Conservation (phyloP, 2,113 vertebrate species). For the Chamaetylas fuelleborni region DNA sequence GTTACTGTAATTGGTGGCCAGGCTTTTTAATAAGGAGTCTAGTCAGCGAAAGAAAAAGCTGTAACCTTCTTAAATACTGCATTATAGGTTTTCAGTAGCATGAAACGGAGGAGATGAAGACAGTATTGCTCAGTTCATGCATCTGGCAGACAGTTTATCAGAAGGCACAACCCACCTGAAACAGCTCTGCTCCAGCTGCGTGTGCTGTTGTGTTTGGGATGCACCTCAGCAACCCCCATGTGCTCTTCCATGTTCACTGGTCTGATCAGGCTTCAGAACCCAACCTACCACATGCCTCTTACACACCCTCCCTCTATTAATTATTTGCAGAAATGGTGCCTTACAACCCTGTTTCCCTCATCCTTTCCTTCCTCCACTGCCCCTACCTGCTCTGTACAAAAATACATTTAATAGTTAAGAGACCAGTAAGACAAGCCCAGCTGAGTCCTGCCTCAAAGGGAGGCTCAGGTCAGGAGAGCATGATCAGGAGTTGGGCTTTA, state of each 20-base stretch:
- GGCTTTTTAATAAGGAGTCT: slow-evolving; percentile 19
- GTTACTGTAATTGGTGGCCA: background rate
- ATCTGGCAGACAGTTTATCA: background rate
- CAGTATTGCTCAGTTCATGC: background rate
- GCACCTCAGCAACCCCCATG: background rate
- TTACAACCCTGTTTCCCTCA: background rate
- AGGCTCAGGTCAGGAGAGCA: background rate
- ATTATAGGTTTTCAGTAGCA: background rate
- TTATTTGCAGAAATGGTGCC: background rate
- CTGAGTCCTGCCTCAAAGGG: background rate
- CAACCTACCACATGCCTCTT: background rate
- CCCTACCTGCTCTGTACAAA: background rate
- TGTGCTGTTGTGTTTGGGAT: background rate
- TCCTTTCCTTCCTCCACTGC: background rate
- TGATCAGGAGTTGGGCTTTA: background rate
- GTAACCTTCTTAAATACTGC: background rate
- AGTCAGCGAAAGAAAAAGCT: slow-evolving; percentile 18
- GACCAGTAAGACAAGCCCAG: background rate
- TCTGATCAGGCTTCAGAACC: background rate
- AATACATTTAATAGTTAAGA: background rate
- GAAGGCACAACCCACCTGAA: background rate
- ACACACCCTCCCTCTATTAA: background rate
- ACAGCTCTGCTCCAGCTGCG: background rate
- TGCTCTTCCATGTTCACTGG: background rate
- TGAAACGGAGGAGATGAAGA: background rate